Conservation (phyloP, 2,888 invertebrate species). For the Dryobotodes eremita region DNA sequence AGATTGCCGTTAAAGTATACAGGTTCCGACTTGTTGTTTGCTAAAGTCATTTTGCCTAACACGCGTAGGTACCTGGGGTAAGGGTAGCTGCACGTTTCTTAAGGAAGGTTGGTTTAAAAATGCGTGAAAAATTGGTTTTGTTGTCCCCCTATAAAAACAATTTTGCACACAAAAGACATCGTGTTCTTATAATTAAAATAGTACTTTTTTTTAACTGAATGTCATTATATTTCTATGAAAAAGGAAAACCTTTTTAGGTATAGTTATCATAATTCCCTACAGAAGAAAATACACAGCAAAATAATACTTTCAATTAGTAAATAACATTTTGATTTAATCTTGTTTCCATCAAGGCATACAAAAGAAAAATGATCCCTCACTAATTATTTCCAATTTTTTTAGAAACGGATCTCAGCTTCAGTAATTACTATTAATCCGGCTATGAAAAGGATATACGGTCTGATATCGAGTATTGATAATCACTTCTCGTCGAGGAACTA, state of each 20-base stretch:
- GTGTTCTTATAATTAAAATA: too few relatives aligned
- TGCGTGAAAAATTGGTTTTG: neutral
- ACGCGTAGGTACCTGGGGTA: slow-evolving; percentile 10
- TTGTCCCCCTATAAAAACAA: neutral
- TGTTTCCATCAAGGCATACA: neutral
- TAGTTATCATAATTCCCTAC: neutral
- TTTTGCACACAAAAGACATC: neutral
- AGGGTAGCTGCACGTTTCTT: slow-evolving; percentile 11
- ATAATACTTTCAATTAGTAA: neutral
- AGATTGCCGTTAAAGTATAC: slow-evolving; percentile 15
- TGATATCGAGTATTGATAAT: slow-evolving; percentile 5
- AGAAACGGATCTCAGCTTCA: neutral
- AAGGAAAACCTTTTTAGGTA: neutral
- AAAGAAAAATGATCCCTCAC: neutral
- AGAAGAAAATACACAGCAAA: neutral
- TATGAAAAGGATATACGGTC: neutral
- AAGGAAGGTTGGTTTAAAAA: slow-evolving; percentile 21
- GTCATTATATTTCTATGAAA: neutral
- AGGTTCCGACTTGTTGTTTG: slow-evolving; percentile 15
- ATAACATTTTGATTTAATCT: neutral
- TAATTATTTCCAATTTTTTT: slow-evolving; percentile 9
- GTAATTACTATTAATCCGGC: slow-evolving; percentile 12
- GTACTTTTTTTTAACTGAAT: neutral
- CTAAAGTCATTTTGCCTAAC: slow-evolving; percentile 15
- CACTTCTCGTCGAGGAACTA: neutral